These are phyloP conservation scores for Equus quagga DNA, from an alignment of 2,113 vertebrate species.

Conservation along the genomic window DNA sequence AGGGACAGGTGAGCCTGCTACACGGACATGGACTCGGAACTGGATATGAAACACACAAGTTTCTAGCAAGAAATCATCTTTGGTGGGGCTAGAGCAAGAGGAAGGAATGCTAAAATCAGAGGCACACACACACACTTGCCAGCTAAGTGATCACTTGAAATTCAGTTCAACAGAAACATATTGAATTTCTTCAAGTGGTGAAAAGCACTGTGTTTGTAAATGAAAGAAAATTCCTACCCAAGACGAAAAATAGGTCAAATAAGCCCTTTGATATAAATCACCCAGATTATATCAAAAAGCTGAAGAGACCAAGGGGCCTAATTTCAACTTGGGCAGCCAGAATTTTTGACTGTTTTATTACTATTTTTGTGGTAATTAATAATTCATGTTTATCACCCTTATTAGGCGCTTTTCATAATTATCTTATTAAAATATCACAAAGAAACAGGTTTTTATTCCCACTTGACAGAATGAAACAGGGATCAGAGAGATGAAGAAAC, in stretches of 20 bases:
- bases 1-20: neutral
- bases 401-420: neutral
- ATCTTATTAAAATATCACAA: constrained; percentile 40
- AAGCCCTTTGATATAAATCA: constrained; percentile 54
- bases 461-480: neutral
- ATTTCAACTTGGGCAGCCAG: neutral
- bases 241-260: constrained; percentile 65
- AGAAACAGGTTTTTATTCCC: neutral
- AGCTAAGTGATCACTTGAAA: constrained; percentile 36
- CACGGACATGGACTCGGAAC: neutral
- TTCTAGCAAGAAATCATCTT: neutral
- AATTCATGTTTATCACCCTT: neutral
- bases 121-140: neutral
- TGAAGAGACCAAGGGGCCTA: neutral
- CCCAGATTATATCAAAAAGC: neutral
- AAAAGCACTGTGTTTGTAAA: constrained; percentile 51
- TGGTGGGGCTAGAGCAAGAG: neutral
- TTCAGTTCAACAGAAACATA: constrained; percentile 60
- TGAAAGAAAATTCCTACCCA: constrained; percentile 51
- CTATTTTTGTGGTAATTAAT: constrained; percentile 28
- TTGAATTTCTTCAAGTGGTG: constrained; percentile 54
- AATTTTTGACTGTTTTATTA: neutral
- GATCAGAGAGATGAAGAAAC: neutral
- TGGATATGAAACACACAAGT: neutral
- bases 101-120: neutral